These are phyloP conservation scores for Eupeodes corollae DNA, from an alignment of 1,140 invertebrate species.

Conservation along the genomic window DNA sequence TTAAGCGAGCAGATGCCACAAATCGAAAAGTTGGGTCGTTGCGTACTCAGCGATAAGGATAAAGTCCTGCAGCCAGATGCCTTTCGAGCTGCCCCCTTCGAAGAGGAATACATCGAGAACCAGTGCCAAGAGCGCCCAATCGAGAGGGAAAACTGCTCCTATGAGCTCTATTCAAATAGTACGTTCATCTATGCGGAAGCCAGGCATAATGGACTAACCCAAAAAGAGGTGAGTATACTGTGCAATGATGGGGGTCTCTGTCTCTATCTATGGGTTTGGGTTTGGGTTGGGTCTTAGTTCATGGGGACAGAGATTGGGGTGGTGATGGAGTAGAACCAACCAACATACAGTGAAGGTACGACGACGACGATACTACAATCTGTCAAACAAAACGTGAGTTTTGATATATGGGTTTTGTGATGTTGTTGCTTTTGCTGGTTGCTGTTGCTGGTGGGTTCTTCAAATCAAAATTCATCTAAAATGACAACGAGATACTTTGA, in stretches of 20 bases:
- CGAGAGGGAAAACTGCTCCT: constrained; percentile 30
- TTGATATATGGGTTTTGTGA: too few relatives aligned
- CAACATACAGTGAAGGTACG: too few relatives aligned
- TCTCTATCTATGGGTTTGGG: too few relatives aligned
- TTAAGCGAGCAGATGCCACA: constrained; percentile 6
- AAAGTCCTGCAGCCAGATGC: constrained; percentile 49
- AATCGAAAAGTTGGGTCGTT: constrained; percentile 38
- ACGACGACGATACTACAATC: too few relatives aligned
- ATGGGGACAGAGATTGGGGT: too few relatives aligned
- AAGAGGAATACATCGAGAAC: constrained; percentile 53
- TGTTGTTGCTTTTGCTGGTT: background rate
- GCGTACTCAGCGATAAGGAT: constrained; percentile 46
- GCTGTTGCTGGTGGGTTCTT: background rate
- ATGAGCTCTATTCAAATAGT: constrained; percentile 34
- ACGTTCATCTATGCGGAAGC: constrained; percentile 34
- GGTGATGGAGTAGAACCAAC: too few relatives aligned
- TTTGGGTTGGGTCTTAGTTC: too few relatives aligned
- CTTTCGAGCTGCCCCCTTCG: constrained; percentile 47
- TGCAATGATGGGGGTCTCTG: too few relatives aligned
- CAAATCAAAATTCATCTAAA: too few relatives aligned
- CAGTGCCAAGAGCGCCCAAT: constrained; percentile 40
- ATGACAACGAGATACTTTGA: too few relatives aligned
- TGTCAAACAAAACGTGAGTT: background rate
- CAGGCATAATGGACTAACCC: constrained; percentile 30
- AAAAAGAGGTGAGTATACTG: constrained; percentile 28